Evolutionary conservation across 2,113 vertebrate genomes (phyloP), one percentile per base, ranked within the genome.

Genomic region (Theristicus caerulescens): DNA sequence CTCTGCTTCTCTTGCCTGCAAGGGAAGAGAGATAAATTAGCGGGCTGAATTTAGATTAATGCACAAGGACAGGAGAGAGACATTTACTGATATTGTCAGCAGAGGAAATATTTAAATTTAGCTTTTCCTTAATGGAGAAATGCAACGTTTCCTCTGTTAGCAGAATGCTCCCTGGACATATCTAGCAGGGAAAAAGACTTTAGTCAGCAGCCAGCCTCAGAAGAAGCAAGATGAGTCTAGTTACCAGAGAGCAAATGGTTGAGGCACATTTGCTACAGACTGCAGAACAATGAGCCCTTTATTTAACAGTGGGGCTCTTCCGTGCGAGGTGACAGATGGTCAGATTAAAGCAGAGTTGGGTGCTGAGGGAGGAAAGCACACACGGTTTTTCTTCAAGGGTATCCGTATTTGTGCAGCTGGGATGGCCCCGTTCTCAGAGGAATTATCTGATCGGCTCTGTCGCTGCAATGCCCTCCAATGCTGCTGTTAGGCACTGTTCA

Each of bases 91-190:
- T 69, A 82, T 4, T 96, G 96, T 89, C 91, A 93, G 66, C 81
- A 91, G 57, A 94, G 89, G 73, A 94, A 95, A 91, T 87, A 91
- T 12, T 92, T 87, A 76, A 92, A 89, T 89, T 94, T 72, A 96
- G 93, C 65, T 92, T 87, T 91, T 89, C 36, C 59, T 95, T 90
- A 83, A 81, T 44, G 79, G 55, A 91, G 88, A 86, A 94, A 81
- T 79, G 72, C 85, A 95, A 80, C 73, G 21, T 82, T 66, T 93
- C 77, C 86, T 67, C 86, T 77, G 86, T 52, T 86, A 86, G 81
- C 31, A 88, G 91, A 82, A 93, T 32, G 54, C 82, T 93, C 93
- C 81, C 94, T 93, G 95, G 73, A 84, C 57, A 20, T 71, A 78
- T 4, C 86, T 64, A 89, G 73, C 44, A 91, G n/a, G 40, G 5